A percentile compares a stretch with the other conserved stretches of the same genome.
Conservation (phyloP, 2,113 vertebrate species). For the Stigmatopora argus region DNA sequence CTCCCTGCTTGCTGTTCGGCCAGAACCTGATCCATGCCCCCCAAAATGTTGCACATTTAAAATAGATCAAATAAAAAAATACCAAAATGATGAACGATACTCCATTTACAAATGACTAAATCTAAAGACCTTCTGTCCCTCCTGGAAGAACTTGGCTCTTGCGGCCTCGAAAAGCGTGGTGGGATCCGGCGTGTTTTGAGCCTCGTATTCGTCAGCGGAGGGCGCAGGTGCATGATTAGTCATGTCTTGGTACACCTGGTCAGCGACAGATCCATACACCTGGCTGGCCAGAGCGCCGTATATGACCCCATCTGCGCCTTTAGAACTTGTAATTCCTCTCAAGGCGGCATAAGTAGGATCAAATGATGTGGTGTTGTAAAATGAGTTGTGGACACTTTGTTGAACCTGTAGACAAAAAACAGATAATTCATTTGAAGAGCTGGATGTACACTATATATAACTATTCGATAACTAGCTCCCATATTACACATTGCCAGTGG, state of each 20-base stretch:
- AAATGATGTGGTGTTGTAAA: slow-evolving; percentile 78
- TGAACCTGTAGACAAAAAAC: slow-evolving; percentile 64
- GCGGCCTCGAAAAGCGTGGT: slow-evolving; percentile 74
- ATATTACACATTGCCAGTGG: too few relatives aligned
- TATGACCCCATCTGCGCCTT: slow-evolving; percentile 69
- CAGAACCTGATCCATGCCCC: slow-evolving; percentile 51
- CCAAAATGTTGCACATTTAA: not conserved
- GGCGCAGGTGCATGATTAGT: slow-evolving; percentile 44
- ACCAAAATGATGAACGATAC: not conserved
- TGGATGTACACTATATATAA: not conserved
- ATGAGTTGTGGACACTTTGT: slow-evolving; percentile 71
- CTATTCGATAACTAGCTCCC: too few relatives aligned
- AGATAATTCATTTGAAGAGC: not conserved
- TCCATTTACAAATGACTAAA: not conserved
- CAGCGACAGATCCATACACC: slow-evolving; percentile 76
- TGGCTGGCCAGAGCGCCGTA: slow-evolving; percentile 79
- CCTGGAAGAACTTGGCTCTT: slow-evolving; percentile 74
- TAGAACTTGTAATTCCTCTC: slow-evolving; percentile 68
- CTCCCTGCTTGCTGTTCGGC: slow-evolving; percentile 72
- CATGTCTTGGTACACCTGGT: slow-evolving; percentile 69
- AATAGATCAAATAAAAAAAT: not conserved
- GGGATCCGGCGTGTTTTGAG: slow-evolving; percentile 56
- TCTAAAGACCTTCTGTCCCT: slow-evolving; percentile 68
- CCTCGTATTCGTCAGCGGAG: slow-evolving; percentile 38
- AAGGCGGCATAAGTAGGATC: slow-evolving; percentile 77